Percentiles rank a stretch among this genome's conserved stretches.
Conservation (phyloP, 2,888 invertebrate species). For the Hypolimnas misippus region DNA sequence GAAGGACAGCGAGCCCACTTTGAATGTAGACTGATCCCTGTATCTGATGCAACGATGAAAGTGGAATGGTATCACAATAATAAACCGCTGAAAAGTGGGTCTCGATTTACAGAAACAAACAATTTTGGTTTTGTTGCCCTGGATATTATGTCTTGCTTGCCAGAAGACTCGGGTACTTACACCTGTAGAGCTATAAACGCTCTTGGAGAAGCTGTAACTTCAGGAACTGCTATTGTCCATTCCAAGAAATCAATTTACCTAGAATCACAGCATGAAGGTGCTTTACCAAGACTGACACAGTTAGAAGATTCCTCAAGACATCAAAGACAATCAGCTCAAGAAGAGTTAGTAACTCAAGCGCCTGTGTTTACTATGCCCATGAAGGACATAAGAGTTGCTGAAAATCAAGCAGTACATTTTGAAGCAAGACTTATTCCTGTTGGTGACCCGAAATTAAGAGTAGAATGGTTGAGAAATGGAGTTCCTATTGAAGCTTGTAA, state of each 20-base stretch:
- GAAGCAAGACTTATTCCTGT: conserved; percentile 97
- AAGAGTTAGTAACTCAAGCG: conserved; percentile 92
- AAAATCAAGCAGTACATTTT: conserved; percentile 96
- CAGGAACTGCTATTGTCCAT: conserved; percentile 93
- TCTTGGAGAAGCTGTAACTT: conserved; percentile 96
- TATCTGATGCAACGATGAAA: conserved; percentile 96
- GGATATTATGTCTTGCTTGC: conserved; percentile 97
- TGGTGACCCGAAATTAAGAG: conserved; percentile 94
- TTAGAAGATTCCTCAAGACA: conserved; percentile 91
- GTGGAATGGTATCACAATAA: conserved; percentile 98
- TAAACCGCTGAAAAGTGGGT: conserved; percentile 94
- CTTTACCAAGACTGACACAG: conserved; percentile 90
- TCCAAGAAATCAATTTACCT: conserved; percentile 93
- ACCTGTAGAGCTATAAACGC: conserved; percentile 96
- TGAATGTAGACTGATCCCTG: conserved; percentile 96
- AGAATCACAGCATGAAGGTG: conserved; percentile 95
- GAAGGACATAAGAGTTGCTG: conserved; percentile 92
- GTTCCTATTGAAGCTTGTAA: conserved; percentile 95
- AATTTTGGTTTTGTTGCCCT: conserved; percentile 99
- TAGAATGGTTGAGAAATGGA: conserved; percentile 97
- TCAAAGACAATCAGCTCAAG: conserved; percentile 88
- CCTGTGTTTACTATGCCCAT: conserved; percentile 97
- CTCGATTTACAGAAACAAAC: conserved; percentile 97
- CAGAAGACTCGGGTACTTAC: conserved; percentile 98
- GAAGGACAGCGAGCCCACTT: conserved; percentile 98